A percentile compares a stretch with the other conserved stretches of the same genome.
These are phyloP conservation scores for Lycophotia porphyrea DNA, from an alignment of 2,888 invertebrate species.

Conservation along the genomic window DNA sequence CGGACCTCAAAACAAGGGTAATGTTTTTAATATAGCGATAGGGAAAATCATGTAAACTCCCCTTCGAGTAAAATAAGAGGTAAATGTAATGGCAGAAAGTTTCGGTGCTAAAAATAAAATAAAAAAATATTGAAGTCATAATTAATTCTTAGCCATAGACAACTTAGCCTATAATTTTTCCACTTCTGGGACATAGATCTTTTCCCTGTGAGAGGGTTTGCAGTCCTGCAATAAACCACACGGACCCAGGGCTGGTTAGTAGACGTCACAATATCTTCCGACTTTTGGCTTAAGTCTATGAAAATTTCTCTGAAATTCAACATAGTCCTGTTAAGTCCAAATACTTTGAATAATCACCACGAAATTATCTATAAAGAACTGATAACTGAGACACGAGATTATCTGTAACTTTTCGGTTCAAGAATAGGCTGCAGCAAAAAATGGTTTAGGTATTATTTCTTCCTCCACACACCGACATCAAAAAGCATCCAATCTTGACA, in stretches of 20 bases:
- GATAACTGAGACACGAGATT: no score
- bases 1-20: no score
- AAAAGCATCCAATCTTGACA: conserved; percentile 63
- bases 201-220: neutral
- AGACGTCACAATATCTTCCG: neutral
- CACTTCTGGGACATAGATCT: neutral
- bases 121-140: neutral
- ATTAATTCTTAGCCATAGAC: neutral
- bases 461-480: conserved; percentile 16
- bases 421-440: neutral
- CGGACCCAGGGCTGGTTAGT: neutral
- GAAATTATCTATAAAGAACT: neutral
- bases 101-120: neutral
- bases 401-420: neutral
- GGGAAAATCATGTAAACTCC: neutral
- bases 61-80: neutral
- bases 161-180: neutral
- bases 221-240: neutral
- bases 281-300: neutral
- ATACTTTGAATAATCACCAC: neutral
- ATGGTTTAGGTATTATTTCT: neutral
- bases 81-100: neutral
- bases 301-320: no score
- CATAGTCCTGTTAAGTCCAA: neutral
- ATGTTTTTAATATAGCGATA: neutral